Evolutionary conservation across 2,888 invertebrate genomes (phyloP).

Genomic region (Eurois occulta): DNA sequence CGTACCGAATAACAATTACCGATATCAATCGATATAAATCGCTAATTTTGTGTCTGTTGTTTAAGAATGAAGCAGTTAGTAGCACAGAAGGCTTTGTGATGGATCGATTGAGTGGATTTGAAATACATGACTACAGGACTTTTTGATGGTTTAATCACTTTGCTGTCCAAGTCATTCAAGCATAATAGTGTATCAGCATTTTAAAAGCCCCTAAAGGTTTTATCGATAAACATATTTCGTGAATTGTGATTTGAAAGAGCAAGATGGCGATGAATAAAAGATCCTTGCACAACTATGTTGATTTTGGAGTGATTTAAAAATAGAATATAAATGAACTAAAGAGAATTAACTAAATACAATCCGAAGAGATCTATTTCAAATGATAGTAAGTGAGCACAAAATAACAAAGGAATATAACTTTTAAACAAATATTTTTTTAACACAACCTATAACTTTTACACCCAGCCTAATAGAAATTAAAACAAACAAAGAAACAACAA

Average conservation of each 20-base stretch:
- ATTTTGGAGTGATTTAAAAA: background rate
- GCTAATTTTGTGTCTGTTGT: slow-evolving; percentile 59
- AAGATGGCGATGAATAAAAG: background rate
- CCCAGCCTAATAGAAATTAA: background rate
- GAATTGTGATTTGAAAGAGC: background rate
- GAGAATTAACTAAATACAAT: background rate
- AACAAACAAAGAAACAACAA: slow-evolving; percentile 12
- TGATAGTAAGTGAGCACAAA: background rate
- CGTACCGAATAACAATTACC: slow-evolving; percentile 68
- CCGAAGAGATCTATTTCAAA: background rate
- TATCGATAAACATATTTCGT: background rate
- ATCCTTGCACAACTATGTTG: background rate
- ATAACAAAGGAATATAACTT: background rate
- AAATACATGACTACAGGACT: background rate
- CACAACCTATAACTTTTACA: slow-evolving; percentile 10
- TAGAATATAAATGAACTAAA: background rate
- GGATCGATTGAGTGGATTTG: slow-evolving; percentile 20
- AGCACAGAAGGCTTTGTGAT: slow-evolving; percentile 24
- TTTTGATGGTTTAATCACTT: background rate
- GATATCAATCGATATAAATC: slow-evolving; percentile 68
- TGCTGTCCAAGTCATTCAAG: background rate
- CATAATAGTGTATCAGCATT: too few species aligned
- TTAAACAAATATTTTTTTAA: background rate
- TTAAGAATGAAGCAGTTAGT: slow-evolving; percentile 42
- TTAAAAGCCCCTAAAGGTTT: background rate